phyloP scores from a whole-genome alignment of 2,888 invertebrate genomes.

The Sesamia inferens region DNA sequence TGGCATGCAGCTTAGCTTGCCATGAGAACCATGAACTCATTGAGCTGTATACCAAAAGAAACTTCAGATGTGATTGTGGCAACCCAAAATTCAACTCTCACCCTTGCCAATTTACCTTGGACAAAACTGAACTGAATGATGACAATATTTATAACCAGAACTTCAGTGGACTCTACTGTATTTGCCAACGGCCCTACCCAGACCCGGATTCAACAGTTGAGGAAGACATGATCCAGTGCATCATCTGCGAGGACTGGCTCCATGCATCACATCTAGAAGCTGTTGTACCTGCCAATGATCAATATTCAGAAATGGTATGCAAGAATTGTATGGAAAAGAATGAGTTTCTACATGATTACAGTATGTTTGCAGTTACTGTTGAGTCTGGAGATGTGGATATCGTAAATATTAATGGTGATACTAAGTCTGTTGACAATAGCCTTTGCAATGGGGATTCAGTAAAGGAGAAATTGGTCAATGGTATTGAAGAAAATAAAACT shows the following conservation, averaged over 20 bases:
- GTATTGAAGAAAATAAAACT: conserved; percentile 13
- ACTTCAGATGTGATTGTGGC: conserved; percentile 99
- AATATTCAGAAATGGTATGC: conserved; percentile 96
- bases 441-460: conserved; percentile 61
- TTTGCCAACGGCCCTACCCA: conserved; percentile 97
- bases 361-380: conserved; percentile 82
- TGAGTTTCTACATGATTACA: conserved; percentile 93
- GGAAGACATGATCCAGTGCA: conserved; percentile 99
- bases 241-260: conserved; percentile 99
- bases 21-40: conserved; percentile 98
- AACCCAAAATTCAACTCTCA: conserved; percentile 93
- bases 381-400: conserved; percentile 75
- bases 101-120: conserved; percentile 92
- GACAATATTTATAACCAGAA: conserved; percentile 97
- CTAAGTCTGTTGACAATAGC: conserved; percentile 44
- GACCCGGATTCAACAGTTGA: conserved; percentile 95
- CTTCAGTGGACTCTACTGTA: conserved; percentile 97
- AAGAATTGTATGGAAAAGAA: conserved; percentile 93
- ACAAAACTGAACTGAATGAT: conserved; percentile 91
- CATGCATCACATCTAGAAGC: conserved; percentile 94
- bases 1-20: conserved; percentile 98
- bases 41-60: conserved; percentile 98
- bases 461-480: conserved; percentile 41
- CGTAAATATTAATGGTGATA: conserved; percentile 60
- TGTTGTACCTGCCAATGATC: conserved; percentile 88